A percentile compares a stretch with the other conserved stretches of the same genome.
Evolutionary conservation across 2,888 invertebrate genomes (phyloP).

Genomic region (Hecatera dysodea): DNA sequence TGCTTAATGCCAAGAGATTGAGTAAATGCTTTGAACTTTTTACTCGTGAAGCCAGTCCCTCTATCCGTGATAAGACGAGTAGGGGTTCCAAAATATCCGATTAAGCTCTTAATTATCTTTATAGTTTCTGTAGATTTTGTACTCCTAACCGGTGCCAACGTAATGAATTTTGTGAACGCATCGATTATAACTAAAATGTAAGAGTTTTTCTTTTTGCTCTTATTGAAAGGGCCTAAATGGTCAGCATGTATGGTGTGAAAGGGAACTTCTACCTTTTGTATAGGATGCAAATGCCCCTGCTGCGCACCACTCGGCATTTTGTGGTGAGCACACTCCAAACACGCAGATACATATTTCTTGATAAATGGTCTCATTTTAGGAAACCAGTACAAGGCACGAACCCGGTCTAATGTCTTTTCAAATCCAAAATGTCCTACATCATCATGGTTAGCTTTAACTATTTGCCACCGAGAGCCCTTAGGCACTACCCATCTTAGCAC

Average conservation of each 20-base stretch:
- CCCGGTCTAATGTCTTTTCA: slow-evolving; percentile 13
- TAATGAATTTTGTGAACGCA: slow-evolving; percentile 10
- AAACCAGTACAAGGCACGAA: slow-evolving; percentile 13
- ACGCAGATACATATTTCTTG: slow-evolving; percentile 17
- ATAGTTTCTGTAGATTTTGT: slow-evolving; percentile 19
- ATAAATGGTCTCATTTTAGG: slow-evolving; percentile 20
- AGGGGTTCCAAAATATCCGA: slow-evolving; percentile 16
- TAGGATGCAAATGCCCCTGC: slow-evolving; percentile 9
- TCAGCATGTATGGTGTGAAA: slow-evolving; percentile 8
- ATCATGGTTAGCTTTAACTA: slow-evolving; percentile 14
- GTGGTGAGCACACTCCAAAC: slow-evolving; percentile 14
- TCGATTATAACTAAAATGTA: slow-evolving; percentile 26
- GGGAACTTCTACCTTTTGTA: slow-evolving; percentile 6
- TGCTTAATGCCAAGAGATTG: background rate
- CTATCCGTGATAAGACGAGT: slow-evolving; percentile 1
- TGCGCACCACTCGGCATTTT: background rate
- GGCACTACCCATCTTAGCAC: slow-evolving; percentile 7
- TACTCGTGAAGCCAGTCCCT: slow-evolving; percentile 5
- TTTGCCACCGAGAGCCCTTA: slow-evolving; percentile 11
- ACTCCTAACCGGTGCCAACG: background rate
- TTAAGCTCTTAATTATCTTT: background rate
- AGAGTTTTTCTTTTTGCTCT: background rate
- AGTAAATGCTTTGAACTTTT: background rate
- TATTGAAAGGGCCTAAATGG: background rate
- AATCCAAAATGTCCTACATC: slow-evolving; percentile 24